Evolutionary conservation across 2,888 invertebrate genomes (phyloP).

Genomic region (Yponomeuta malinellus): DNA sequence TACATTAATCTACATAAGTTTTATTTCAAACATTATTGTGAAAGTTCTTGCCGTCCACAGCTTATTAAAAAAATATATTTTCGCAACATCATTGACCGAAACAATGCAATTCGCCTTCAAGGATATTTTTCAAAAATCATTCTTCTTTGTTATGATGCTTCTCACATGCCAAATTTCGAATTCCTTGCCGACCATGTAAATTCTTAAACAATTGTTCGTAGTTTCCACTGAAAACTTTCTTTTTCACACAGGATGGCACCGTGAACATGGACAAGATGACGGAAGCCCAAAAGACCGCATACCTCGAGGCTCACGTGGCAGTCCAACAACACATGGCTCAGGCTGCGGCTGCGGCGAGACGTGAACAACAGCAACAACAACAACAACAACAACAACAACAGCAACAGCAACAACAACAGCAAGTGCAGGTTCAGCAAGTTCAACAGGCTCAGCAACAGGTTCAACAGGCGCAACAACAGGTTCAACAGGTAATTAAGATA

Average conservation of each 20-base stretch:
- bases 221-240: background rate
- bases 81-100: too few relatives aligned
- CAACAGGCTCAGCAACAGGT: slow-evolving; percentile 45
- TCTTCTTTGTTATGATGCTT: too few relatives aligned
- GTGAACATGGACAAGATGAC: slow-evolving; percentile 87
- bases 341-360: slow-evolving; percentile 76
- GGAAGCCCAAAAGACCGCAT: slow-evolving; percentile 83
- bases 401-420: slow-evolving; percentile 24
- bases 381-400: slow-evolving; percentile 45
- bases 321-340: slow-evolving; percentile 87
- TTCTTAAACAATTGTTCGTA: too few relatives aligned
- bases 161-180: too few relatives aligned
- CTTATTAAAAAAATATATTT: too few relatives aligned
- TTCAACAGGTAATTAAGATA: slow-evolving; percentile 39
- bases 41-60: too few relatives aligned
- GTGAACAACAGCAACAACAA: slow-evolving; percentile 67
- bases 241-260: slow-evolving; percentile 72
- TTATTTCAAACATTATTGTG: too few relatives aligned
- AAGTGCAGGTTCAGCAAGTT: slow-evolving; percentile 23
- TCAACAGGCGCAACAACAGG: slow-evolving; percentile 62
- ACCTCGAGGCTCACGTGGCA: slow-evolving; percentile 84
- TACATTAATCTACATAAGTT: too few relatives aligned
- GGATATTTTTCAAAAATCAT: too few relatives aligned
- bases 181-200: too few relatives aligned
- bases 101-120: too few relatives aligned